Evolutionary conservation across 2,113 vertebrate species (phyloP).

Genomic region (Gavia stellata): DNA sequence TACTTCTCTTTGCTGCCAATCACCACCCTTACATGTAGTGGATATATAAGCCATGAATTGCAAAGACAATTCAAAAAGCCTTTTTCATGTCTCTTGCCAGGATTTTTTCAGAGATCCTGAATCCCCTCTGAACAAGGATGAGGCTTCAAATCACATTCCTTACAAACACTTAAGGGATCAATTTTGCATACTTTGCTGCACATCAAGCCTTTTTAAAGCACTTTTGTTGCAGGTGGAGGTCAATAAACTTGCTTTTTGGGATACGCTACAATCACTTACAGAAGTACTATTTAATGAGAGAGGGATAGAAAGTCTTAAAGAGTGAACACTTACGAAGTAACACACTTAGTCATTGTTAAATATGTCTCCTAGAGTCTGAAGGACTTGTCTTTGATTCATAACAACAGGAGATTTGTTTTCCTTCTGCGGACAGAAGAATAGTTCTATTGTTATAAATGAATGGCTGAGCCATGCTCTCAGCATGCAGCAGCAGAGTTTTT

Average conservation of each 20-base stretch:
- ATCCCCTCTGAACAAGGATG: not conserved
- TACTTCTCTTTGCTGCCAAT: not conserved
- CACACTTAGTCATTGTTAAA: slow-evolving; percentile 39
- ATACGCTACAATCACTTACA: not conserved
- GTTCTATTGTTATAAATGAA: slow-evolving; percentile 19
- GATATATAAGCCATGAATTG: not conserved
- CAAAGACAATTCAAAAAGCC: not conserved
- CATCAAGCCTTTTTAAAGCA: not conserved
- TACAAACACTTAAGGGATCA: not conserved
- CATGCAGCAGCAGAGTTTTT: not conserved
- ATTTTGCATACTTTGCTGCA: slow-evolving; percentile 17
- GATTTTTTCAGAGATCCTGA: not conserved
- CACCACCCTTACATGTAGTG: not conserved
- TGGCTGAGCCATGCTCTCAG: not conserved
- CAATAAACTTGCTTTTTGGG: slow-evolving; percentile 30
- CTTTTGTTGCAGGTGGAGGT: not conserved
- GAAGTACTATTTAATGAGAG: not conserved
- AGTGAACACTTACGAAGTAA: slow-evolving; percentile 5
- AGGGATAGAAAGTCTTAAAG: not conserved
- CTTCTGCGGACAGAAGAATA: not conserved
- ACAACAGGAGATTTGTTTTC: slow-evolving; percentile 46
- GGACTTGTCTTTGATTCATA: slow-evolving; percentile 35
- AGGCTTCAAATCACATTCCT: not conserved
- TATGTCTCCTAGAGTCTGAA: slow-evolving; percentile 37
- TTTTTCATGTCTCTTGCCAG: not conserved